A percentile compares a stretch with the other conserved stretches of the same genome.
Evolutionary conservation across 2,113 vertebrate genomes (phyloP).

Genomic region (Eonycteris spelaea): DNA sequence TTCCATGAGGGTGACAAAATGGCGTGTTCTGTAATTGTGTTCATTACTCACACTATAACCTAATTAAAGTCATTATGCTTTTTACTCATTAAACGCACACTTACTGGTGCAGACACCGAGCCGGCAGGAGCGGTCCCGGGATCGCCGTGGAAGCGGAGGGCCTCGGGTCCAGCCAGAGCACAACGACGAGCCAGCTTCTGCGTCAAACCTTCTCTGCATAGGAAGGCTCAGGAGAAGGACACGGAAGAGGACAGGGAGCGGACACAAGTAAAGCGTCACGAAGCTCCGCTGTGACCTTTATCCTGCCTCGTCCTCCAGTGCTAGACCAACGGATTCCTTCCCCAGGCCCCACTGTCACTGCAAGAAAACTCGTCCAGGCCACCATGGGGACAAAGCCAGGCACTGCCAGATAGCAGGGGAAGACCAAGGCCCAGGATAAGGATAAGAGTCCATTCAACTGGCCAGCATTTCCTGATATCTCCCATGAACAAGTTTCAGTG

Average conservation of each 20-base stretch:
- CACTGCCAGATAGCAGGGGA: background rate
- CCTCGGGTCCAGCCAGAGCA: background rate
- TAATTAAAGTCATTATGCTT: conserved; percentile 79
- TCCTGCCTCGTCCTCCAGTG: background rate
- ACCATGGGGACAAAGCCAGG: background rate
- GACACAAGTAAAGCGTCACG: background rate
- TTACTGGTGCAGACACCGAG: conserved; percentile 40
- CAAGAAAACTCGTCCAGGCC: background rate
- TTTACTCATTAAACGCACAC: conserved; percentile 75
- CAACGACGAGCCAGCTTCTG: background rate
- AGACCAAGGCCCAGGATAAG: background rate
- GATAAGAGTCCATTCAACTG: background rate
- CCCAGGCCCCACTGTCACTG: background rate
- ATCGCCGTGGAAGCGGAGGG: background rate
- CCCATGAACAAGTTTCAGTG: background rate
- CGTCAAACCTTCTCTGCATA: background rate
- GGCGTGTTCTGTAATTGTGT: conserved; percentile 68
- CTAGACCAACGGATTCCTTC: background rate
- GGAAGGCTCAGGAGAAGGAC: background rate
- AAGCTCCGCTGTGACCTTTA: no score
- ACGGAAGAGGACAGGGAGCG: background rate
- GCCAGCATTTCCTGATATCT: background rate
- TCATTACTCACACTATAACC: conserved; percentile 77
- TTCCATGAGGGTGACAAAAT: conserved; percentile 68
- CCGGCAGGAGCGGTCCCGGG: background rate